Evolutionary conservation across 2,888 invertebrate species (phyloP), one percentile per base, ranked within the genome.

Genomic region (Leptinotarsa tumamoca): DNA sequence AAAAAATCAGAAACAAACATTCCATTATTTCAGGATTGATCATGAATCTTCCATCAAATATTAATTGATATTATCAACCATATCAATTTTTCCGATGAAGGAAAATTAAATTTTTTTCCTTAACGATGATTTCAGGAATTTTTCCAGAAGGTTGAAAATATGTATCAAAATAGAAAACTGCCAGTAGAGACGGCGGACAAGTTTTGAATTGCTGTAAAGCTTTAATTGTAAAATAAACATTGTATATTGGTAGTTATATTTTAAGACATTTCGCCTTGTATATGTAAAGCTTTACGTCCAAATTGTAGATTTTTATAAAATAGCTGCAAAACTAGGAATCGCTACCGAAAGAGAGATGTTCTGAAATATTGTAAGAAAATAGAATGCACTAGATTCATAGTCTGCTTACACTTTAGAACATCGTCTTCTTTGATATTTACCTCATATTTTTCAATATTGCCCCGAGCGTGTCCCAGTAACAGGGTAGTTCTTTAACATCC

Each of bases 191-290:
- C 83, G 84, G 83, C 63, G 43, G 77, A 80, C 78, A 82, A 79
- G 78, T 80, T 81, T 81, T 81, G 79, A 82, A 83, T 86, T 87
- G 87, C 87, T 87, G 87, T 85, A 82, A 82, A 87, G 87, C 87
- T 87, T 87, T 87, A 87, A 87, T 82, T 87, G 86, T 87, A 87
- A 84, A 79, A 86, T 86, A 85, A 83, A 82, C 75, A 75, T 73
- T 81, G 81, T 82, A 82, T 79, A 83, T 81, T 78, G 78, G 78
- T 82, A 82, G 80, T 76, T 73, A 79, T 75, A 79, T 81, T 75
- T 74, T 77, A 77, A 73, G 73, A 71, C 71, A 72, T 69, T 75
- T 79, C 79, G 81, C 81, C 81, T 81, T 82, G 82, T 82, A 80
- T 73, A 80, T 78, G 80, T 76, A 80, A 78, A 80, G 83, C 83